Conservation (phyloP, 2,888 invertebrate species). For the Drosophila mayaguana region DNA sequence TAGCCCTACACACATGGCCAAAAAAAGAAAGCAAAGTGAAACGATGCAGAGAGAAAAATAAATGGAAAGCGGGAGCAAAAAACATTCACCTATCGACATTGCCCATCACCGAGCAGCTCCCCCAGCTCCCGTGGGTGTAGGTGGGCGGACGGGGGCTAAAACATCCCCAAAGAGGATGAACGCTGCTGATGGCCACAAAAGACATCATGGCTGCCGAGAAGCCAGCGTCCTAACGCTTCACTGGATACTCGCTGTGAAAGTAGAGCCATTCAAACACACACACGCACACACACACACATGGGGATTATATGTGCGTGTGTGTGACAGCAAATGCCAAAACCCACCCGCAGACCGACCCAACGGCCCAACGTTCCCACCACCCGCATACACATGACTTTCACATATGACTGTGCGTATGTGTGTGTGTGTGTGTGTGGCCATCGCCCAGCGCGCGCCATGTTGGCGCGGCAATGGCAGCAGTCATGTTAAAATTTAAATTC, state of each 20-base stretch:
- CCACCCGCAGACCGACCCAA: slow-evolving; percentile 60
- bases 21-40: neutral
- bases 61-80: slow-evolving; percentile 19
- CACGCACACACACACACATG: slow-evolving; percentile 46
- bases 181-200: slow-evolving; percentile 80
- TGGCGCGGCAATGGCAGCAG: slow-evolving; percentile 75
- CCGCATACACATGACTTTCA: slow-evolving; percentile 42
- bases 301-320: slow-evolving; percentile 23
- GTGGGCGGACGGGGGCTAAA: slow-evolving; percentile 21
- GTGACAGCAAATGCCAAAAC: slow-evolving; percentile 79
- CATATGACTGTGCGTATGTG: slow-evolving; percentile 24
- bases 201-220: slow-evolving; percentile 82
- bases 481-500: slow-evolving; percentile 84
- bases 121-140: slow-evolving; percentile 38
- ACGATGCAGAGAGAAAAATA: neutral
- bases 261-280: slow-evolving; percentile 66
- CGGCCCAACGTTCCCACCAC: slow-evolving; percentile 21
- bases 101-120: slow-evolving; percentile 66
- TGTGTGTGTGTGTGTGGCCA: slow-evolving; percentile 51
- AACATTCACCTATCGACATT: slow-evolving; percentile 73
- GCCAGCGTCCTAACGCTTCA: slow-evolving; percentile 74
- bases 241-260: slow-evolving; percentile 67
- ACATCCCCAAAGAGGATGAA: slow-evolving; percentile 72
- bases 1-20: slow-evolving; percentile 36
- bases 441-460: slow-evolving; percentile 64